Base-by-base conservation (phyloP, 2,797 vertebrate species). In the Rallus crepitans region DNA sequence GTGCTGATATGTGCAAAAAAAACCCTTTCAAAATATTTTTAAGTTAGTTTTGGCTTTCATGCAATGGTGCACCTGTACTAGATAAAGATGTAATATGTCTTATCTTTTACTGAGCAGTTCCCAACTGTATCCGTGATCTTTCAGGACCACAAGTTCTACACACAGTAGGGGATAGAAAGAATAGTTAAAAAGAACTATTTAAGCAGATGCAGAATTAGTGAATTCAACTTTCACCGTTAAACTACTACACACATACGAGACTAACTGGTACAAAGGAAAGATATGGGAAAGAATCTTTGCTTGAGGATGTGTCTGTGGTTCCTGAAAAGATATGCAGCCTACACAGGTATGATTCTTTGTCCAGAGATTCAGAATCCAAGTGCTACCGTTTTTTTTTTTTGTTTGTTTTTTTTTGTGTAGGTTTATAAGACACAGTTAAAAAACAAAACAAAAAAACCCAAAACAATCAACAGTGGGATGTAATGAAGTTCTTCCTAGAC, bases 11-110 rank as follows among this genome's bases (percentile, higher is more conserved):
- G 5, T 21, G 35, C 1, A 57, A 70, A 59, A 59, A 50, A 1
- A 0, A 0, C 3, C 9, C 23, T 53, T 37, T n/a, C n/a, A 20
- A 47, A 82, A 71, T 35, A 1, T 4, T 13, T 1, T 5, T 53
- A 83, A 59, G 16, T 50, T 78, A 52, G 5, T 80, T 91, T 55
- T 68, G 50, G 48, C 19, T 61, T 13, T 69, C 18, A 37, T 12
- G 19, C 17, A 88, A 86, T 81, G 14, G 17, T 30, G 24, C 42
- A 27, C 9, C 35, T 82, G 3, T 39, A 69, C 5, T 17, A 35
- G 14, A 10, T 15, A 65, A 68, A 71, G 37, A 81, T 5, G 18
- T 65, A 48, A 8, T 9, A 31, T 0, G 0, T 37, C 16, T 9
- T 53, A 5, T 35, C 11, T 73, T 66, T 48, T 23, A 69, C 3